Conservation (phyloP, 2,888 invertebrate species). For the Drosophila buzzatii region DNA sequence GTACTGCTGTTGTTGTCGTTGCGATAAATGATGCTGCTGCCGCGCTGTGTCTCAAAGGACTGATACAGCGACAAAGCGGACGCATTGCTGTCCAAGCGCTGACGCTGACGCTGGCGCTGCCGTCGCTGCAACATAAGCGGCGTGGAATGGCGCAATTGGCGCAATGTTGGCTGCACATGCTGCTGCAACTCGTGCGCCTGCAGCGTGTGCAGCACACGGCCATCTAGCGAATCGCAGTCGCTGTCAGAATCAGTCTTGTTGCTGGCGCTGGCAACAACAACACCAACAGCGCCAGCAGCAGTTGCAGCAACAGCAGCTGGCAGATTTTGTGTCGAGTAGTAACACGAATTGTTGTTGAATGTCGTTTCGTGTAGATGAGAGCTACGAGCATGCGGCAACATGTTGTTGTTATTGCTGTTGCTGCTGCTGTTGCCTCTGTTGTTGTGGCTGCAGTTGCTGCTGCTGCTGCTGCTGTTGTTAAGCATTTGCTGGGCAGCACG, state of each 20-base stretch:
- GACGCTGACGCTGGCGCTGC: conserved; percentile 49
- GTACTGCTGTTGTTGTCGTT: conserved; percentile 31
- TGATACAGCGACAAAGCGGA: conserved; percentile 64
- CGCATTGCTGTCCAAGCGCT: conserved; percentile 50
- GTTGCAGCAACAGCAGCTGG: conserved; percentile 52
- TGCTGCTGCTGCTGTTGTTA: conserved; percentile 28
- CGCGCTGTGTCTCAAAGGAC: conserved; percentile 60
- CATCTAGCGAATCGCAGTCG: conserved; percentile 59
- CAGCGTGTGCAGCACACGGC: conserved; percentile 48
- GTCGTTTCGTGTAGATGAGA: conserved; percentile 57
- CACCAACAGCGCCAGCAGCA: conserved; percentile 27
- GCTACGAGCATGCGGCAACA: conserved; percentile 35
- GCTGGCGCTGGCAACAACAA: conserved; percentile 32
- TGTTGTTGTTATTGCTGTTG: conserved; percentile 28
- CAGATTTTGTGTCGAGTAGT: conserved; percentile 76
- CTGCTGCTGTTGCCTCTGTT: conserved; percentile 5
- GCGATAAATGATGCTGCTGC: conserved; percentile 48
- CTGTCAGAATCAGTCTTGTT: conserved; percentile 32
- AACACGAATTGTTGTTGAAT: conserved; percentile 61
- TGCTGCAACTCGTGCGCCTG: conserved; percentile 61
- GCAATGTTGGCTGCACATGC: conserved; percentile 66
- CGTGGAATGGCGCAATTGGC: conserved; percentile 81
- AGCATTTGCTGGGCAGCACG: conserved; percentile 27
- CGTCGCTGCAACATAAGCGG: conserved; percentile 67
- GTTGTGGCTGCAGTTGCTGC: conserved; percentile 16